A percentile compares a stretch with the other conserved stretches of the same genome.
phyloP scores from a whole-genome alignment of 2,113 vertebrate species.

The Eolophus roseicapilla region DNA sequence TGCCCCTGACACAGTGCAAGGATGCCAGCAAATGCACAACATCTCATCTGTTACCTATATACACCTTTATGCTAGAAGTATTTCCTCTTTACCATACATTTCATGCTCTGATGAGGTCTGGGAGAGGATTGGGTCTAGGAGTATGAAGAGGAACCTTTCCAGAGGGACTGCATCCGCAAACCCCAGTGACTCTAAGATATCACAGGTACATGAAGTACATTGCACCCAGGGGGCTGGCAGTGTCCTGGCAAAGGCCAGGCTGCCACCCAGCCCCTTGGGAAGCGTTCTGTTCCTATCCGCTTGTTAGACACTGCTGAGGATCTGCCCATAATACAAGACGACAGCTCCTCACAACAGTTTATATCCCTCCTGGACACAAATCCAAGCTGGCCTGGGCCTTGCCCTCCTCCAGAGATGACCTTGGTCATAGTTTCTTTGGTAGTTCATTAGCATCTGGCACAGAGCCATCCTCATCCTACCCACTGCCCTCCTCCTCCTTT shows the following conservation, averaged over 20 bases:
- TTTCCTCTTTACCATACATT: not conserved
- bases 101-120: not conserved
- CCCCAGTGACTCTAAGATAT: no score
- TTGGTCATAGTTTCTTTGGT: not conserved
- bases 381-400: not conserved
- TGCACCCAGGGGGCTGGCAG: not conserved
- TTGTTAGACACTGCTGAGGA: not conserved
- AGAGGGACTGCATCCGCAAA: not conserved
- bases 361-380: not conserved
- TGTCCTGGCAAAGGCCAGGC: not conserved
- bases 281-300: not conserved
- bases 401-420: not conserved
- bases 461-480: not conserved
- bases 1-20: not conserved
- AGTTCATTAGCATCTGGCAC: not conserved
- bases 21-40: not conserved
- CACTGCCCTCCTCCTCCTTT: not conserved
- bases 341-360: conserved; percentile 6
- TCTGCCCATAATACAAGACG: not conserved
- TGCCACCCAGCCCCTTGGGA: not conserved
- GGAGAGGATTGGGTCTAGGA: not conserved
- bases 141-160: not conserved
- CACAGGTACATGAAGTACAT: not conserved
- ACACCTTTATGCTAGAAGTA: not conserved
- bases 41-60: not conserved